These are phyloP conservation scores for Polyergus mexicanus DNA, from an alignment of 1,140 invertebrate species.

Conservation along the genomic window DNA sequence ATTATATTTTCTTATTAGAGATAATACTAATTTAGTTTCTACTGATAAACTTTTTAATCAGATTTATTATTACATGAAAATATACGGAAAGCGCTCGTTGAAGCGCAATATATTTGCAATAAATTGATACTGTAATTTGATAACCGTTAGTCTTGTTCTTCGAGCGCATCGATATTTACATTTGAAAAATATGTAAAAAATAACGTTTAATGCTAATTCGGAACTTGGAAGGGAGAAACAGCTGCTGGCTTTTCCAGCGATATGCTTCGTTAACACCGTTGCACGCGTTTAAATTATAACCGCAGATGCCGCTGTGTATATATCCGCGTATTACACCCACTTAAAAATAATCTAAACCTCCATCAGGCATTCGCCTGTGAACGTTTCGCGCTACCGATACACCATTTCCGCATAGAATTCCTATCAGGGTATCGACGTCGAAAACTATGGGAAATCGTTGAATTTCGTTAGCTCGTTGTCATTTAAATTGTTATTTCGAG, in stretches of 20 bases:
- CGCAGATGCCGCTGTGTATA: slow-evolving; percentile 40
- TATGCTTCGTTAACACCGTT: slow-evolving; percentile 60
- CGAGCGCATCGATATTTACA: slow-evolving; percentile 10
- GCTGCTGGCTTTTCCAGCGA: slow-evolving; percentile 48
- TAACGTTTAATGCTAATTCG: slow-evolving; percentile 24
- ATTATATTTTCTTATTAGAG: neutral
- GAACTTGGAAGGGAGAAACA: neutral
- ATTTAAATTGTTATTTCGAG: neutral
- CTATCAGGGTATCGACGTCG: neutral
- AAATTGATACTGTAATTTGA: slow-evolving; percentile 8
- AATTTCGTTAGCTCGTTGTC: neutral
- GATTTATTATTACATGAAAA: neutral
- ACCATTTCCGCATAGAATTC: slow-evolving; percentile 28
- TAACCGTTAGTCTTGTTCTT: neutral
- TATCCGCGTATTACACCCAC: slow-evolving; percentile 28
- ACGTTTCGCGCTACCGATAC: slow-evolving; percentile 38
- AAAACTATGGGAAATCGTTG: neutral
- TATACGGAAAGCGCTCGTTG: neutral
- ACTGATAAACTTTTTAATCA: neutral
- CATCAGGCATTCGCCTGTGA: slow-evolving; percentile 20
- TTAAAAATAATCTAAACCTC: slow-evolving; percentile 54
- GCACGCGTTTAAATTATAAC: slow-evolving; percentile 54
- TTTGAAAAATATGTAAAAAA: slow-evolving; percentile 29
- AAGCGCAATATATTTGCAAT: neutral
- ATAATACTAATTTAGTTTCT: neutral